Evolutionary conservation across 2,888 invertebrate species (phyloP).

Genomic region (Nomada flava): DNA sequence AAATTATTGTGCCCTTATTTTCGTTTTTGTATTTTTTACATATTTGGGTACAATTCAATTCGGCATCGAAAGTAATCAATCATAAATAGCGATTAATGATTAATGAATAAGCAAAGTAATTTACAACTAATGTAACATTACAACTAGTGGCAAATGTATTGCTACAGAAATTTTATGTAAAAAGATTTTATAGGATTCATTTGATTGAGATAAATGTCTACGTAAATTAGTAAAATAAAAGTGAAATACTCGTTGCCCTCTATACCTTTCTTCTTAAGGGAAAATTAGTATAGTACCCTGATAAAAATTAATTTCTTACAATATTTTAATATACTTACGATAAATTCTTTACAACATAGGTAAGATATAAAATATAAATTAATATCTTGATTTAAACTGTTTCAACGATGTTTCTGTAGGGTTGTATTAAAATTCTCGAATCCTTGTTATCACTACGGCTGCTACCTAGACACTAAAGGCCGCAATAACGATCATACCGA

Average conservation of each 20-base stretch:
- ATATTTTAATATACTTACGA: conserved; percentile 26
- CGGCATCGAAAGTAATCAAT: not conserved
- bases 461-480: conserved; percentile 58
- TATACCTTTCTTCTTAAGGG: too few relatives aligned
- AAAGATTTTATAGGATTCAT: too few relatives aligned
- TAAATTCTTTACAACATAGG: not conserved
- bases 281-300: not conserved
- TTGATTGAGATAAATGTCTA: too few relatives aligned
- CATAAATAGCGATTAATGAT: not conserved
- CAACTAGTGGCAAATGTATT: not conserved
- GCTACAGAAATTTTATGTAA: too few relatives aligned
- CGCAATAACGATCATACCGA: conserved; percentile 12
- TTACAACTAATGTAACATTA: not conserved
- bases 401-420: not conserved
- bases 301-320: not conserved
- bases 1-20: too few relatives aligned
- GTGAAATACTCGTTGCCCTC: too few relatives aligned
- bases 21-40: too few relatives aligned
- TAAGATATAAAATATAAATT: not conserved
- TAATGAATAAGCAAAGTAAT: too few relatives aligned
- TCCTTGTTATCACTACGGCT: conserved; percentile 47
- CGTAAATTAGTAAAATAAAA: too few relatives aligned
- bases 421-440: conserved; percentile 33
- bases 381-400: not conserved
- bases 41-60: too few relatives aligned